Evolutionary conservation across 2,113 vertebrate genomes (phyloP), one percentile per base, ranked within the genome.

Genomic region (Gymnorhina tibicen): DNA sequence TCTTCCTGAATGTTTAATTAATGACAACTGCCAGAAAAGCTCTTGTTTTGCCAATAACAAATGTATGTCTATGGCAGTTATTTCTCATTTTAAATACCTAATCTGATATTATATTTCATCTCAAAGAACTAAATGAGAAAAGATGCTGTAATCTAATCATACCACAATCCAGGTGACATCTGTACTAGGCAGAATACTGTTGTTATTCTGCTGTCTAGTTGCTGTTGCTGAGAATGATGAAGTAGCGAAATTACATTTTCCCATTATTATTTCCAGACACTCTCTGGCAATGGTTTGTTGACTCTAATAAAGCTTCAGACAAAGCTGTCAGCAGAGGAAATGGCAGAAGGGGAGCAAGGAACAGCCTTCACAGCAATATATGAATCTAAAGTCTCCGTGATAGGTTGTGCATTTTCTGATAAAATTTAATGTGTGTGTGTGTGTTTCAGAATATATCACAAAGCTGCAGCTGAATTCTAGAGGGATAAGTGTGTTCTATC

Each of bases 221-320:
- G 97, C 96, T 97, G 94, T 94, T 97, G 96, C 95, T 96, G 97
- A 97, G 97, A 98, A 98, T 96, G 97, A 98, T 97, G 97, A 98
- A 98, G 97, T 93, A 98, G 97, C 5, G 83, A 98, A 98, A 98
- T 98, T 98, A 98, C 97, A 98, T 98, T 98, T 98, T 98, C 97
- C 98, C 97, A 98, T 98, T 98, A 98, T 98, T 98, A 98, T 98
- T 98, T 98, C 97, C 97, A 98, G 98, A 98, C 97, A 98, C 96
- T 97, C 97, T 96, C 97, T 97, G 97, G 97, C 96, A 98, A 97
- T 98, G 97, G 98, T 98, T 98, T 98, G 98, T 98, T 98, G 97
- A 97, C 97, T 98, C 98, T 98, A 98, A 98, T 98, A 98, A 98
- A 98, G 97, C 97, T 98, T 98, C 98, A 98, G 97, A 98, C 97